phyloP scores from a whole-genome alignment of 2,888 invertebrate genomes.

The Conchocele bisecta region DNA sequence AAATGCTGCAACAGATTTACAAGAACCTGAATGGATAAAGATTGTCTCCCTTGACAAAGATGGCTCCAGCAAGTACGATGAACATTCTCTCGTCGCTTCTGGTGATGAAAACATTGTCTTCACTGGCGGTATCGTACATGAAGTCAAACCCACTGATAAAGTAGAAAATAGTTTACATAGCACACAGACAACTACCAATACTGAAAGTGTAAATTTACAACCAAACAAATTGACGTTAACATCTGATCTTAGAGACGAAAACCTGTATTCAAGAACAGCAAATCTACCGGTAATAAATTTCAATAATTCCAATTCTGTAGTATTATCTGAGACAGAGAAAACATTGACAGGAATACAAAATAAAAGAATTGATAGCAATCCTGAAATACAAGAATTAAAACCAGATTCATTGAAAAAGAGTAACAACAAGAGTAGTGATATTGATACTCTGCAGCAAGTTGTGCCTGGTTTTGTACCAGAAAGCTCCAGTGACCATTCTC shows the following conservation, averaged over 20 bases:
- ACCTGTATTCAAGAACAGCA: too few relatives aligned
- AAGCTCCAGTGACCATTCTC: slow-evolving; percentile 1
- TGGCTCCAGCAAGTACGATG: not conserved
- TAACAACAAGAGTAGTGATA: slow-evolving; percentile 18
- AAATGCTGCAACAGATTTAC: not conserved
- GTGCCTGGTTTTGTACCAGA: slow-evolving; percentile 46
- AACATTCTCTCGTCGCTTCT: not conserved
- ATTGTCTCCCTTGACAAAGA: slow-evolving; percentile 21
- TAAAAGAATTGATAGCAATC: slow-evolving; percentile 42
- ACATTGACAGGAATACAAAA: slow-evolving; percentile 37
- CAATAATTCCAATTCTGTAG: too few relatives aligned
- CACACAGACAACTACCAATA: too few relatives aligned
- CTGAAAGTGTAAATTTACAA: too few relatives aligned
- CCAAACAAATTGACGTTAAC: too few relatives aligned
- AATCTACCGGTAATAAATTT: too few relatives aligned
- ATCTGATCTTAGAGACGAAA: too few relatives aligned
- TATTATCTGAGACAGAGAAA: not conserved
- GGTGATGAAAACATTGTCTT: not conserved
- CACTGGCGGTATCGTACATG: not conserved
- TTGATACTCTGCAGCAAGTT: slow-evolving; percentile 36
- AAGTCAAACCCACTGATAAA: too few relatives aligned
- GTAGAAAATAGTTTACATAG: too few relatives aligned
- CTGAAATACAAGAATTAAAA: slow-evolving; percentile 33
- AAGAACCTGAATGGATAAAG: slow-evolving; percentile 20
- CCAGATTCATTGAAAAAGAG: slow-evolving; percentile 32